phyloP scores from a whole-genome alignment of 2,888 invertebrate species.

The Drepana falcataria region DNA sequence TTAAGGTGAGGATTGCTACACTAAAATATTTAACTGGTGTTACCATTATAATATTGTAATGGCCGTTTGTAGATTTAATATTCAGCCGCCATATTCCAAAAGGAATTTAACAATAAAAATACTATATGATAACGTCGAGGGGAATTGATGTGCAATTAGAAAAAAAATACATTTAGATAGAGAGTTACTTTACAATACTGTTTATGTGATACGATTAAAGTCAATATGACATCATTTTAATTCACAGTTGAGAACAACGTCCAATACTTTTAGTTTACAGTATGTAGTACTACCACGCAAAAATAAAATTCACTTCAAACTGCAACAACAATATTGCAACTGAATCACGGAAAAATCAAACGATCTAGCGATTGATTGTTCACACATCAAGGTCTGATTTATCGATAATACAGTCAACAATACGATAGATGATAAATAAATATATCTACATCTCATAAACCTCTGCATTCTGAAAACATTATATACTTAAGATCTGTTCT shows the following conservation, averaged over 20 bases:
- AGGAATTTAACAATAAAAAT: neutral
- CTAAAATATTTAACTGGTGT: constrained; percentile 43
- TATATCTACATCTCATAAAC: constrained; percentile 58
- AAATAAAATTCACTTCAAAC: constrained; percentile 49
- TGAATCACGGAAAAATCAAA: constrained; percentile 34
- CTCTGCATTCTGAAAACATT: constrained; percentile 64
- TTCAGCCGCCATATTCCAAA: neutral
- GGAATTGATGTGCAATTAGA: neutral
- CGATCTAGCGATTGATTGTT: constrained; percentile 4
- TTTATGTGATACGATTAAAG: constrained; percentile 24
- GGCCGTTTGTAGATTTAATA: constrained; percentile 13
- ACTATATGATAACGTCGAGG: neutral
- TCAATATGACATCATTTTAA: constrained; percentile 29
- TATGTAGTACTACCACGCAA: constrained; percentile 44
- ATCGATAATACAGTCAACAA: constrained; percentile 26
- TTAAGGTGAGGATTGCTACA: constrained; percentile 74
- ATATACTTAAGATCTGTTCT: constrained; percentile 63
- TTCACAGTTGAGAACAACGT: constrained; percentile 39
- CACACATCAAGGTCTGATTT: constrained; percentile 19
- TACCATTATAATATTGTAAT: constrained; percentile 16
- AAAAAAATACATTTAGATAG: constrained; percentile 1
- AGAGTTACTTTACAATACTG: constrained; percentile 28
- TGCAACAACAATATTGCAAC: constrained; percentile 48
- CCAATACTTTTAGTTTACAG: constrained; percentile 38
- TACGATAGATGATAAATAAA: constrained; percentile 43